Conservation (phyloP, 1,140 invertebrate species). For the Listronotus oregonensis region DNA sequence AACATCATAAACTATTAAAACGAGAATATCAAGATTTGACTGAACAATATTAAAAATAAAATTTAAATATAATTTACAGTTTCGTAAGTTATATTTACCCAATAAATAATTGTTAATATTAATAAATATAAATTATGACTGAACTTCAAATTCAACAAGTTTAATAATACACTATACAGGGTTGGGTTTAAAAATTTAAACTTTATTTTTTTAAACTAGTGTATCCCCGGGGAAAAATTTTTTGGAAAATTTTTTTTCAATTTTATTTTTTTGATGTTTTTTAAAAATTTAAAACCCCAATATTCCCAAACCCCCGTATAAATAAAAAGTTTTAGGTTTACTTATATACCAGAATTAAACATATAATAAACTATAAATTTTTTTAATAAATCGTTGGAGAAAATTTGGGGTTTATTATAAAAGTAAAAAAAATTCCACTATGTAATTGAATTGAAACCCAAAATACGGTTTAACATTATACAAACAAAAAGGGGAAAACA, state of each 20-base stretch:
- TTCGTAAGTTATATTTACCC: constrained; percentile 6
- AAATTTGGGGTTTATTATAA: constrained; percentile 1
- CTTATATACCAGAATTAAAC: neutral
- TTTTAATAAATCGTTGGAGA: constrained; percentile 24
- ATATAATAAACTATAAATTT: constrained; percentile 8
- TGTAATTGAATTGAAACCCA: constrained; percentile 10
- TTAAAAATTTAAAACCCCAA: neutral
- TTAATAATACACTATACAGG: too few species aligned
- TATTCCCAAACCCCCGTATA: too few species aligned
- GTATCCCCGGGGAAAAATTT: neutral
- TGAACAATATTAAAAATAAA: constrained; percentile 4
- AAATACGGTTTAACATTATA: constrained; percentile 15
- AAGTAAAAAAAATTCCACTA: neutral
- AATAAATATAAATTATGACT: constrained; percentile 16
- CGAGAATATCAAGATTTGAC: neutral
- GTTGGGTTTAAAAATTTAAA: too few species aligned
- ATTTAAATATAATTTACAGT: constrained; percentile 7
- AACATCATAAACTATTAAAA: constrained; percentile 7
- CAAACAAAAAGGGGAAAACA: constrained; percentile 19
- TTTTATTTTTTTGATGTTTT: neutral
- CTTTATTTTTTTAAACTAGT: too few species aligned
- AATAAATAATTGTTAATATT: constrained; percentile 10
- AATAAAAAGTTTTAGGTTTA: neutral
- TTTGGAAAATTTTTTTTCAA: neutral
- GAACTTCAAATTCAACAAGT: constrained; percentile 5